phyloP scores from a whole-genome alignment of 2,797 vertebrate species.

The Catharus ustulatus region DNA sequence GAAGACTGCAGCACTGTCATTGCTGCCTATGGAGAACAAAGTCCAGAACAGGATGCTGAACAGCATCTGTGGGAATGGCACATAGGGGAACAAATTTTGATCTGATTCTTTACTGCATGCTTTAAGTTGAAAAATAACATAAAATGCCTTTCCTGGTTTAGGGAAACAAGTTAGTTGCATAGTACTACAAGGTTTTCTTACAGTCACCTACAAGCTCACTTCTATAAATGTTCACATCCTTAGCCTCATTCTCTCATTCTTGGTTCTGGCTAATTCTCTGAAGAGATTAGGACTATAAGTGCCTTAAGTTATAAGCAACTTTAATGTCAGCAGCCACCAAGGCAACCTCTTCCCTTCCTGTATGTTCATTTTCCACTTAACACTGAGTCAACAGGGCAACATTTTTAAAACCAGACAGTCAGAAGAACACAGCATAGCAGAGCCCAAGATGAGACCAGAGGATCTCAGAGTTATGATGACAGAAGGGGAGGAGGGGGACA shows the following conservation, averaged over 20 bases:
- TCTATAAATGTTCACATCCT: background rate
- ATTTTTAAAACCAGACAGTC: background rate
- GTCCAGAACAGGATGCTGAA: background rate
- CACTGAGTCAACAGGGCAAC: background rate
- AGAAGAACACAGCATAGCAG: background rate
- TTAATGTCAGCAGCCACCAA: background rate
- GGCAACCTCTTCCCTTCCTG: background rate
- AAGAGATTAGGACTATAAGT: background rate
- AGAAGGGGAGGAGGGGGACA: background rate
- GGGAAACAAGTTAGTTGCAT: background rate
- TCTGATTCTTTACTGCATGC: background rate
- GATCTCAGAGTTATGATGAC: background rate
- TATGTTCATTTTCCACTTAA: background rate
- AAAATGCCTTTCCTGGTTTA: background rate
- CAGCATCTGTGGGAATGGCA: background rate
- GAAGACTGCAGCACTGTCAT: background rate
- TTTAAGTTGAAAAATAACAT: background rate
- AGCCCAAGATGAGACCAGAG: background rate
- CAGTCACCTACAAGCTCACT: background rate
- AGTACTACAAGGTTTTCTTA: background rate
- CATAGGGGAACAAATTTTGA: background rate
- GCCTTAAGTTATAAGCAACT: background rate
- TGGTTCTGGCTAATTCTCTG: background rate
- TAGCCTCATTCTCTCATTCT: background rate
- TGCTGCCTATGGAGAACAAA: background rate